These are phyloP conservation scores for Apamea monoglypha DNA, from an alignment of 2,888 invertebrate genomes.

Conservation along the genomic window DNA sequence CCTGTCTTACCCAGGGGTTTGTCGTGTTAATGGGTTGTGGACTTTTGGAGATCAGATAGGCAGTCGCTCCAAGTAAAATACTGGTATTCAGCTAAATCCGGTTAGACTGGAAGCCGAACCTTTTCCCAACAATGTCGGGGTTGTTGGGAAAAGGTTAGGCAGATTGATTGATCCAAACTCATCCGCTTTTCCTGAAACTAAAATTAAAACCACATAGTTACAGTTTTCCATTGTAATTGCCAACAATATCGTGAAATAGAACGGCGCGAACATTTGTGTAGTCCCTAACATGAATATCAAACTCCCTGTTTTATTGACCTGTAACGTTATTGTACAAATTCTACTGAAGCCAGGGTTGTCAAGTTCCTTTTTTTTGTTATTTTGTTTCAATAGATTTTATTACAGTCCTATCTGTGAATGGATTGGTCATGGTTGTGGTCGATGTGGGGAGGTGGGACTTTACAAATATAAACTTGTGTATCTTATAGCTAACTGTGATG, in stretches of 20 bases:
- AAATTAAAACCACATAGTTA: not conserved
- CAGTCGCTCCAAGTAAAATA: not conserved
- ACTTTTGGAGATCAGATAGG: no score
- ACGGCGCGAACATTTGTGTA: slow-evolving; percentile 27
- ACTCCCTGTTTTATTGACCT: slow-evolving; percentile 28
- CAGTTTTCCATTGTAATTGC: slow-evolving; percentile 20
- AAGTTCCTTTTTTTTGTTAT: not conserved
- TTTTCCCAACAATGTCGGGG: no score
- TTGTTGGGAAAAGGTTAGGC: not conserved
- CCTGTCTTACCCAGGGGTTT: not conserved
- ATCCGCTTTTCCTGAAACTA: not conserved
- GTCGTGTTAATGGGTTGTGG: not conserved
- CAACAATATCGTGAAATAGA: slow-evolving; percentile 8
- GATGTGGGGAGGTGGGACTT: not conserved
- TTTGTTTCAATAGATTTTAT: not conserved
- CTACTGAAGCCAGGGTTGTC: slow-evolving; percentile 16
- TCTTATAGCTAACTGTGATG: not conserved
- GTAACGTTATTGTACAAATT: slow-evolving; percentile 21
- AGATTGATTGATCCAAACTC: not conserved
- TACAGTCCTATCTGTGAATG: not conserved
- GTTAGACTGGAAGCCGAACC: not conserved
- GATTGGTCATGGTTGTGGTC: not conserved
- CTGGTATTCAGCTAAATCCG: not conserved
- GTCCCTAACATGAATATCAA: slow-evolving; percentile 30
- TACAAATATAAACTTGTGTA: not conserved